These are phyloP conservation scores for Parambassis ranga DNA, from an alignment of 2,797 vertebrate genomes.

Conservation along the genomic window DNA sequence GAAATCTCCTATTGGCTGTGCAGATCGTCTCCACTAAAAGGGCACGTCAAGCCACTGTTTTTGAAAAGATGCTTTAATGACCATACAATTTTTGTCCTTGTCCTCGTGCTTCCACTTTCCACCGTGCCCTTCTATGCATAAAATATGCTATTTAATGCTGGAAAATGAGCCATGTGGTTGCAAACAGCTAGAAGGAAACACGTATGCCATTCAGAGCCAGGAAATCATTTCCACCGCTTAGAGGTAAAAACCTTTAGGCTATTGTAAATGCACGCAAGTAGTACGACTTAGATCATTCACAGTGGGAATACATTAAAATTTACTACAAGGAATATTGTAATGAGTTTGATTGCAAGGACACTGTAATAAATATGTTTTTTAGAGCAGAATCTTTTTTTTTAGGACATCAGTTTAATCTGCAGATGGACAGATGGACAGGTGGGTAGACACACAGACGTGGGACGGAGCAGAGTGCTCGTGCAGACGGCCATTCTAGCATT, in stretches of 20 bases:
- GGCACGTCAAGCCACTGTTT: constrained; percentile 40
- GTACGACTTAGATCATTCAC: constrained; percentile 3
- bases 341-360: constrained; percentile 12
- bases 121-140: constrained; percentile 27
- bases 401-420: constrained; percentile 7
- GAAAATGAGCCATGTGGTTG: constrained; percentile 40
- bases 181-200: constrained; percentile 25
- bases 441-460: background rate
- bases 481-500: constrained; percentile 37
- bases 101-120: constrained; percentile 19
- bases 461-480: background rate
- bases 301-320: background rate
- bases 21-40: constrained; percentile 28
- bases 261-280: background rate
- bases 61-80: constrained; percentile 33
- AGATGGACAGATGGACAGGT: background rate
- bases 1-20: background rate
- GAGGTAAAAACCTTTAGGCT: constrained; percentile 34
- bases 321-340: background rate
- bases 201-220: constrained; percentile 36
- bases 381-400: background rate
- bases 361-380: background rate
- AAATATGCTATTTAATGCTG: constrained; percentile 28
- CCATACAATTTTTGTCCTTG: constrained; percentile 44
- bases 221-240: constrained; percentile 40